Evolutionary conservation across 2,888 invertebrate genomes (phyloP).

Genomic region (Brachyptera risi): DNA sequence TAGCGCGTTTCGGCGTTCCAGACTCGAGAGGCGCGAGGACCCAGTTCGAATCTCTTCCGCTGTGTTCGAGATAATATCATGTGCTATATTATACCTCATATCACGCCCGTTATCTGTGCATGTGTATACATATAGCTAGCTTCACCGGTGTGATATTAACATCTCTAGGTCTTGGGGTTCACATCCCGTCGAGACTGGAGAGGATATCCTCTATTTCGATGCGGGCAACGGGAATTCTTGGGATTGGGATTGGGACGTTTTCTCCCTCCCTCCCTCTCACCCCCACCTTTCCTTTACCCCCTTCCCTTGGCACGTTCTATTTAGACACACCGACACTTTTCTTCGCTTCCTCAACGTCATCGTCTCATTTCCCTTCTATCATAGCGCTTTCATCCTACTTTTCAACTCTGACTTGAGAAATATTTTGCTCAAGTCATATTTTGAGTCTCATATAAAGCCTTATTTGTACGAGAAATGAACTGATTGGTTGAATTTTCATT

Average conservation of each 20-base stretch:
- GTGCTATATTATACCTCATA: not conserved
- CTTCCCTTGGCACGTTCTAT: not conserved
- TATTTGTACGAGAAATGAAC: no score
- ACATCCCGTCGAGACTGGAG: not conserved
- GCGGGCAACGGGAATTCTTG: no score
- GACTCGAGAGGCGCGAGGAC: not conserved
- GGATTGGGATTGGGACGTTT: not conserved
- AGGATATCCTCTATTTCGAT: not conserved
- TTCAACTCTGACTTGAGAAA: no score
- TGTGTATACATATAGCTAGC: no score
- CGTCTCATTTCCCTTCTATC: slow-evolving; percentile 1
- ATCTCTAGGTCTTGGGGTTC: not conserved
- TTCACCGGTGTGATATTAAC: slow-evolving; percentile 2
- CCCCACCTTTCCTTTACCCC: not conserved
- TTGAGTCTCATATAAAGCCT: no score
- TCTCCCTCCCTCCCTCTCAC: not conserved
- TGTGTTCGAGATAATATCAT: not conserved
- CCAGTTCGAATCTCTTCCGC: not conserved
- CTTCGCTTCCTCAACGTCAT: not conserved
- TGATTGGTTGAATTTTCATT: no score
- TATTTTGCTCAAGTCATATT: no score
- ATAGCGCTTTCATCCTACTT: no score
- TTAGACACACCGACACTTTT: slow-evolving; percentile 14
- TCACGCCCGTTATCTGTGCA: no score
- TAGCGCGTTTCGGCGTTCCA: not conserved